A percentile compares a stretch with the other conserved stretches of the same genome.
phyloP scores from a whole-genome alignment of 2,888 invertebrate genomes.

The Lasioglossum oenotherae region DNA sequence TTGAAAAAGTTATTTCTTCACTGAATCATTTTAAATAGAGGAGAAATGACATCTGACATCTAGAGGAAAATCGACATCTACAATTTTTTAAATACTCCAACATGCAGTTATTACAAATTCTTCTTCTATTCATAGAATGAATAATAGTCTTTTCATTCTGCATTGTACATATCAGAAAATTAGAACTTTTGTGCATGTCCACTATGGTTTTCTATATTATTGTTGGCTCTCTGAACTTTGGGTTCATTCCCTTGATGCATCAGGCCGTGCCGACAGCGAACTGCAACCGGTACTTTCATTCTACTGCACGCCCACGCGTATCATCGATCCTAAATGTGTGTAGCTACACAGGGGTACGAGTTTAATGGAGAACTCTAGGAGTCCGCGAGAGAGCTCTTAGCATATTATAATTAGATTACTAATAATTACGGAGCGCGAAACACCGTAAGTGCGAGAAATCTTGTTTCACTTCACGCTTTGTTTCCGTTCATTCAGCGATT shows the following conservation, averaged over 20 bases:
- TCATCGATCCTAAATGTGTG: conserved; percentile 52
- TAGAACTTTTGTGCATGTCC: neutral
- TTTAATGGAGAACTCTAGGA: conserved; percentile 25
- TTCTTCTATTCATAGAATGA: neutral
- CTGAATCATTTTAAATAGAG: too few species aligned
- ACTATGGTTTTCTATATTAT: conserved; percentile 10
- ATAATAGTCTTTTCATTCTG: neutral
- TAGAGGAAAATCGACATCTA: too few species aligned
- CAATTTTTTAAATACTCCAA: too few species aligned
- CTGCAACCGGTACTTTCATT: conserved; percentile 60
- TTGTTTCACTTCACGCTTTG: neutral
- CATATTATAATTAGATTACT: conserved; percentile 34
- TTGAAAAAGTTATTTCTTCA: too few species aligned
- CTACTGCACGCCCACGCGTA: conserved; percentile 56
- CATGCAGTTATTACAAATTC: neutral
- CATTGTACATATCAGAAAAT: neutral
- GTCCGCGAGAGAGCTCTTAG: neutral
- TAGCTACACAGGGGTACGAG: conserved; percentile 17
- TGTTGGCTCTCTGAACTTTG: conserved; percentile 32
- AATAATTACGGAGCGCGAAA: conserved; percentile 2
- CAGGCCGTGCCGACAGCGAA: conserved; percentile 33
- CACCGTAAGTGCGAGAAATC: neutral
- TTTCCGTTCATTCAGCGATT: neutral
- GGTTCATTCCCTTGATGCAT: conserved; percentile 50
- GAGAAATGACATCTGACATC: too few species aligned